A percentile compares a stretch with the other conserved stretches of the same genome.
Conservation (phyloP, 2,888 invertebrate genomes). For the Drosophila subquinaria region DNA sequence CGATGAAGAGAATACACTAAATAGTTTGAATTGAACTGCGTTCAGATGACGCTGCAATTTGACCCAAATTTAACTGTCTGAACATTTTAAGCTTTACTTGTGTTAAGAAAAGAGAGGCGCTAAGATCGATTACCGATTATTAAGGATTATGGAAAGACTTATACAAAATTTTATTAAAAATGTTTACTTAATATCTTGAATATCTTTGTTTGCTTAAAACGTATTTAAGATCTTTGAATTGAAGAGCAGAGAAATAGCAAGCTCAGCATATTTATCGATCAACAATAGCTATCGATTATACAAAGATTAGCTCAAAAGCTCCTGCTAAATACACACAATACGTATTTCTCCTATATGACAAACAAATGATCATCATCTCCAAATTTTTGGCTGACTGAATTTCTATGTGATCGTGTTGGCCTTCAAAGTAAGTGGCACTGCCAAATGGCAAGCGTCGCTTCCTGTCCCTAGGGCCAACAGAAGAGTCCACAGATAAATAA, state of each 20-base stretch:
- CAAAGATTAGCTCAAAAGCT: background rate
- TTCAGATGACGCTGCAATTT: slow-evolving; percentile 7
- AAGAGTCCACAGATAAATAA: slow-evolving; percentile 32
- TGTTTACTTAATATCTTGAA: background rate
- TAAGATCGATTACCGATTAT: background rate
- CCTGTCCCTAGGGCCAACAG: slow-evolving; percentile 31
- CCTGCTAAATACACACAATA: background rate
- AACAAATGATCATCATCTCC: background rate
- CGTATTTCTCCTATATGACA: no score
- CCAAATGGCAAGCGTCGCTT: slow-evolving; percentile 22
- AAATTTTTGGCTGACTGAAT: slow-evolving; percentile 1
- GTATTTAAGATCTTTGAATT: background rate
- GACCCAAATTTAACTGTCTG: no score
- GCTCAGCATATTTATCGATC: background rate
- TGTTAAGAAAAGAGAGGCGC: background rate
- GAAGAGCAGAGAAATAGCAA: background rate
- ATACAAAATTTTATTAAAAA: background rate
- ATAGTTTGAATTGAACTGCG: background rate
- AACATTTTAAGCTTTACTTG: background rate
- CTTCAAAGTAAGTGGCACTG: slow-evolving; percentile 19
- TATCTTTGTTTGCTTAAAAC: no score
- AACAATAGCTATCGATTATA: slow-evolving; percentile 6
- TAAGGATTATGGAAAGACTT: background rate
- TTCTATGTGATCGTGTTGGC: slow-evolving; percentile 10
- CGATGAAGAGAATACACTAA: background rate